Conservation (phyloP, 2,797 vertebrate species). For the Sebastolobus alascanus region DNA sequence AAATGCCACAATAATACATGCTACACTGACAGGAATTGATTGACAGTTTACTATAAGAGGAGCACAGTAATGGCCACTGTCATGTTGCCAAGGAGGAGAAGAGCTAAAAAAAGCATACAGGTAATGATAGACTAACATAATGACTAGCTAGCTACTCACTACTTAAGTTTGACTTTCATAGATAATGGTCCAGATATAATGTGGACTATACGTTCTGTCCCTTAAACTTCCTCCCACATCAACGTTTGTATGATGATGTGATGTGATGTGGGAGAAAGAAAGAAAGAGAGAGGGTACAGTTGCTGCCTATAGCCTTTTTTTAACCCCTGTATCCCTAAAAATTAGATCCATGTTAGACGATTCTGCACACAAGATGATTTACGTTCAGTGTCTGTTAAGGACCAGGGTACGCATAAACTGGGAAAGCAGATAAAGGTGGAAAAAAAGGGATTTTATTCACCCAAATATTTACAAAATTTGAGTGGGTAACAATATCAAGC, state of each 20-base stretch:
- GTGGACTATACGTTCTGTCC: not conserved
- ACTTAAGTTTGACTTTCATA: no score
- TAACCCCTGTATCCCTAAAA: no score
- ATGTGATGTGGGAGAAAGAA: not conserved
- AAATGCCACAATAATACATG: not conserved
- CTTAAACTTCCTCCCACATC: not conserved
- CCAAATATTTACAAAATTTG: not conserved
- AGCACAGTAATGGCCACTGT: not conserved
- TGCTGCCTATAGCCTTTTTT: no score
- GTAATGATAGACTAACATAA: not conserved
- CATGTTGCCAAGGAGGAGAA: not conserved
- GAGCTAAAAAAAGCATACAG: not conserved
- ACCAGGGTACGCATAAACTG: not conserved
- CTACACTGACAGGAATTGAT: not conserved
- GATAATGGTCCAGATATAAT: slow-evolving; percentile 3
- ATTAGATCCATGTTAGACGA: no score
- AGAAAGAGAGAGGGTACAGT: not conserved
- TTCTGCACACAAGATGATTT: no score
- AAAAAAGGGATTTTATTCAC: not conserved
- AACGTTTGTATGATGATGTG: not conserved
- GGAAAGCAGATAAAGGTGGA: not conserved
- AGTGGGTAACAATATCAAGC: not conserved
- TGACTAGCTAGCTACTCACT: not conserved
- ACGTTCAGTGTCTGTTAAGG: not conserved
- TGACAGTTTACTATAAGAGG: not conserved